Evolutionary conservation across 2,113 vertebrate species (phyloP), one percentile per base, ranked within the genome.

Genomic region (Recurvirostra avosetta): DNA sequence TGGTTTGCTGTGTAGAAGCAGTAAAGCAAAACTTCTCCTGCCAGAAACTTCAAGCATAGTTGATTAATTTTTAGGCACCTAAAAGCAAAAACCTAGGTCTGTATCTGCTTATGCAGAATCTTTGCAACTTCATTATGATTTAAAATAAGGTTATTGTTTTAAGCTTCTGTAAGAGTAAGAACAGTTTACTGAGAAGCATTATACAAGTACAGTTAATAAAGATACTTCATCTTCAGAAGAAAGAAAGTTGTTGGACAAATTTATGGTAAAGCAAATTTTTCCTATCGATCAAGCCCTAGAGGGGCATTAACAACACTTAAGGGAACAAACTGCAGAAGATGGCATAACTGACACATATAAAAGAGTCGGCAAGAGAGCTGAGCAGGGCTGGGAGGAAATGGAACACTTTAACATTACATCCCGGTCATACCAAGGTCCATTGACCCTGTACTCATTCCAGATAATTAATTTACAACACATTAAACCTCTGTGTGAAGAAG

Each of bases 381-480:
- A 93, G 92, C 93, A 52, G 76, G 53, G 72, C 93, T 92, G 80
- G 96, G 88, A 94, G 96, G 96, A 98, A 98, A 98, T 94, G 86
- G 97, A 97, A 97, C 94, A 90, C 88, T 97, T 97, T 84, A 96
- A 86, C 95, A 92, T 97, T 94, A 78, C 94, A 95, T 97, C 95
- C 92, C 80, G 52, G 98, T 97, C 98, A 97, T 98, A 96, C 98
- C 98, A 98, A 98, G 98, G 98, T 95, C 98, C 98, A 98, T 97
- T 98, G 98, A 98, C 98, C 98, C 97, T 94, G 95, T 86, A 90
- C 96, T 98, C 98, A 98, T 98, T 98, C 98, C 96, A 97, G 97
- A 97, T 98, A 99, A 99, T 98, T 98, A 98, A 98, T 99, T 98
- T 98, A 97, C 98, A 98, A 98, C 98, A 98, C 98, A 99, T 98